Evolutionary conservation across 1,140 invertebrate species (phyloP), one percentile per base, ranked within the genome.

Genomic region (Dendrolimus punctatus): DNA sequence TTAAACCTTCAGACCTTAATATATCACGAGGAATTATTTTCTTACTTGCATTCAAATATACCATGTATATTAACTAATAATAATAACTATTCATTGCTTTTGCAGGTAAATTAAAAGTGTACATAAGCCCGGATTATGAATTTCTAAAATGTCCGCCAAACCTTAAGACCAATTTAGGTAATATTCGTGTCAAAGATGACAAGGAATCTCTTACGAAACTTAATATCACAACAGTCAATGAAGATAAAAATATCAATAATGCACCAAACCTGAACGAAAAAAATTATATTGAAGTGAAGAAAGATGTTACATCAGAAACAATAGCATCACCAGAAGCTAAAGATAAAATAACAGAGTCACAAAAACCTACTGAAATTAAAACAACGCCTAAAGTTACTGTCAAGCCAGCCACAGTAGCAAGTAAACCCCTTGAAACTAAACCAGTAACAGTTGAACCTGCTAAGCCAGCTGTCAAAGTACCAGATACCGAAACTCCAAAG

Each of bases 31-130:
- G 23, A 23, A 23, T 23, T 1, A 23, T 23, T 23, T 23, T 23
- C 1, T 2, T 23, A 23, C 23, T 23, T 23, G 7, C 60, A 4
- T 37, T 10, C 8, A 47, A 47, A 36, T 47, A 6, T 8, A 23
- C 9, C 23, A 47, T 47, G 6, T n/a, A 23, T 47, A 6, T 47
- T 7, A 36, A 47, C 8, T 5, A 41, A 39, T n/a, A 40, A n/a
- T 50, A 49, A 53, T 50, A 39, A 48, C 41, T 10, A 38, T 10
- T 6, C 45, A 53, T 42, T 55, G 38, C 38, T 63, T 10, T 51
- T 60, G 9, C 68, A 84, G 80, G 78, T 51, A 54, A 60, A 4
- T 63, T 71, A 46, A 76, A 64, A 51, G 56, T 80, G 6, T 60
- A 38, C 23, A 61, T 76, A 4, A 68, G 53, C 5, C 73, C 79